These are phyloP conservation scores for Meriones psammophilus DNA, from an alignment of 2,797 vertebrate genomes.

Conservation along the genomic window DNA sequence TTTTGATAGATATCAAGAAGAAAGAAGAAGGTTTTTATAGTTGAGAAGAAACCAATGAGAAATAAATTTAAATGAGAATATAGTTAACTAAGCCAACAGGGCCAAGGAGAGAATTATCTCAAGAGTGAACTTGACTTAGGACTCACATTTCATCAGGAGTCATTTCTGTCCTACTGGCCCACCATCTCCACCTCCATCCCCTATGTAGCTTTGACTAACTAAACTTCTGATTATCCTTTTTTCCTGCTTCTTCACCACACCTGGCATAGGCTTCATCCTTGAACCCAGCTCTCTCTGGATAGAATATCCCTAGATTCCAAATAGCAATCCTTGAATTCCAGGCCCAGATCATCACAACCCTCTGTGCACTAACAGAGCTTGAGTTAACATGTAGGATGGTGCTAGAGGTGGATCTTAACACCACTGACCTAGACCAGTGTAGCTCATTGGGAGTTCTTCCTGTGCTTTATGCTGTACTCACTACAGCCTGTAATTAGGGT, in stretches of 20 bases:
- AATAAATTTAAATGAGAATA: conserved; percentile 1
- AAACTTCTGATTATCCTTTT: not conserved
- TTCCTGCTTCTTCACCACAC: not conserved
- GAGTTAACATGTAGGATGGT: not conserved
- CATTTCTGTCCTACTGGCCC: not conserved
- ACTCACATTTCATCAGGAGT: not conserved
- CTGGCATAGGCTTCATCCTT: not conserved
- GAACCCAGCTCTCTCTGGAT: not conserved
- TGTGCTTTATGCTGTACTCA: not conserved
- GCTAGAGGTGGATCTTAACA: not conserved
- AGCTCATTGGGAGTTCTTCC: not conserved
- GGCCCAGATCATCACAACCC: not conserved
- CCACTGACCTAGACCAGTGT: not conserved
- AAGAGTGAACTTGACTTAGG: not conserved
- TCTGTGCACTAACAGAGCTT: not conserved
- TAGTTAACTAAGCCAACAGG: conserved; percentile 26
- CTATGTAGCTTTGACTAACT: not conserved
- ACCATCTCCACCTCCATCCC: not conserved
- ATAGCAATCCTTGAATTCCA: not conserved
- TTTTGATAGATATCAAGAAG: conserved; percentile 4
- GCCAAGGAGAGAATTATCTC: not conserved
- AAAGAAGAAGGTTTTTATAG: not conserved
- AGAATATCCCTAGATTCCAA: not conserved
- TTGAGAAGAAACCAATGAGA: conserved; percentile 2
- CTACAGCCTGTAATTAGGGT: not conserved